Percentiles rank a stretch among this genome's conserved stretches.
phyloP scores from a whole-genome alignment of 2,113 vertebrate species.

The Oncorhynchus gorbuscha region DNA sequence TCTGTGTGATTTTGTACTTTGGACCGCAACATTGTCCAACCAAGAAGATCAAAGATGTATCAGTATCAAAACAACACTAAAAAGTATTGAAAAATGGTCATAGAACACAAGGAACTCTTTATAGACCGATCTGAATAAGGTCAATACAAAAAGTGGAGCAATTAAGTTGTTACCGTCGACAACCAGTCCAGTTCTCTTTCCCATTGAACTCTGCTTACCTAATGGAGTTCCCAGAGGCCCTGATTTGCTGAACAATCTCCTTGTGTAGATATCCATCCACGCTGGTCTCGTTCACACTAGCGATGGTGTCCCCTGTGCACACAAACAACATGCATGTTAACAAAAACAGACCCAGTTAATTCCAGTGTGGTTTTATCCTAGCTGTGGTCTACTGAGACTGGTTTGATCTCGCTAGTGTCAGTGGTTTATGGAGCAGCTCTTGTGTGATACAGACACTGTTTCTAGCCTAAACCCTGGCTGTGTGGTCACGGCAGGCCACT shows the following conservation, averaged over 20 bases:
- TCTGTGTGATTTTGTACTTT: background rate
- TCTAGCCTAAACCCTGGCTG: background rate
- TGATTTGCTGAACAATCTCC: slow-evolving; percentile 93
- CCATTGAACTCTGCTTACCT: slow-evolving; percentile 68
- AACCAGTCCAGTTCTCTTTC: background rate
- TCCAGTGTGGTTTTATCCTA: slow-evolving; percentile 17
- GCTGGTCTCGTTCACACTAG: slow-evolving; percentile 83
- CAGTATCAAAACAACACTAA: background rate
- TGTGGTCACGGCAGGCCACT: slow-evolving; percentile 23
- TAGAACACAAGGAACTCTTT: too few relatives aligned
- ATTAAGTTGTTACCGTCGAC: background rate
- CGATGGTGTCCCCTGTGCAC: slow-evolving; percentile 87
- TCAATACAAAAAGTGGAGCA: too few relatives aligned
- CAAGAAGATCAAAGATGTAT: too few relatives aligned
- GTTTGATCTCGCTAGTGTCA: slow-evolving; percentile 25
- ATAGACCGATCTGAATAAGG: too few relatives aligned
- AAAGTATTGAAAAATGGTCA: background rate
- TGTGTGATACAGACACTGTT: slow-evolving; percentile 48
- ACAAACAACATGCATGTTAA: slow-evolving; percentile 22
- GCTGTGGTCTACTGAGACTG: background rate
- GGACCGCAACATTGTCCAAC: background rate
- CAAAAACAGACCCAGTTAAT: background rate
- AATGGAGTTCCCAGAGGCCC: slow-evolving; percentile 82
- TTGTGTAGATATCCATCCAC: slow-evolving; percentile 87
- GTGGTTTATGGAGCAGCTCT: slow-evolving; percentile 8